These are phyloP conservation scores for Nasonia longicornis DNA, from an alignment of 1,140 invertebrate genomes.

Conservation along the genomic window DNA sequence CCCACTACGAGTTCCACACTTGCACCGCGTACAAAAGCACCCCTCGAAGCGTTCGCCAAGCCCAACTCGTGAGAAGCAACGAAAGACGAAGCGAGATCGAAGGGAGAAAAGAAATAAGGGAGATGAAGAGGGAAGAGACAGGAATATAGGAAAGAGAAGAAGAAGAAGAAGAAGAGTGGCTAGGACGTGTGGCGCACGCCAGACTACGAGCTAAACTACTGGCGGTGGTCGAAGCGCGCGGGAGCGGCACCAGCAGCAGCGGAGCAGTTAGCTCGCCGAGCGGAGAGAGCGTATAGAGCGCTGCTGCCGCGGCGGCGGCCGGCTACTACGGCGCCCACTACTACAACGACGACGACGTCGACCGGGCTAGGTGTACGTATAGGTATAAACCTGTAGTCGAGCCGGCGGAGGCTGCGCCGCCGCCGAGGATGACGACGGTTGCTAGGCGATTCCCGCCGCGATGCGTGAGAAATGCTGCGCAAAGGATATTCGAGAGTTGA, in stretches of 20 bases:
- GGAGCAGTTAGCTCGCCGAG: neutral
- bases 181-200: constrained; percentile 50
- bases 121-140: neutral
- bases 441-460: constrained; percentile 48
- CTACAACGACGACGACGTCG: constrained; percentile 45
- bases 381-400: neutral
- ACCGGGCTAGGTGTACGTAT: constrained; percentile 17
- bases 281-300: neutral
- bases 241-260: constrained; percentile 27
- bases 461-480: neutral
- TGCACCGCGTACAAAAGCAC: no score
- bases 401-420: constrained; percentile 13
- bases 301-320: constrained; percentile 43
- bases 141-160: constrained; percentile 11
- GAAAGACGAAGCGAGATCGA: neutral
- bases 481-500: no score
- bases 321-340: constrained; percentile 27
- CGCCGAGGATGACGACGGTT: constrained; percentile 32
- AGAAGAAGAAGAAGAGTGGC: constrained; percentile 35
- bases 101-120: neutral
- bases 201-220: constrained; percentile 58
- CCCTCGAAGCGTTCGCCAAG: no score
- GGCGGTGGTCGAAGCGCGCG: constrained; percentile 25
- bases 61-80: no score
- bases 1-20: no score